A percentile compares a stretch with the other conserved stretches of the same genome.
Evolutionary conservation across 2,888 invertebrate species (phyloP).

Genomic region (Sinopyrophorus schimmeli): DNA sequence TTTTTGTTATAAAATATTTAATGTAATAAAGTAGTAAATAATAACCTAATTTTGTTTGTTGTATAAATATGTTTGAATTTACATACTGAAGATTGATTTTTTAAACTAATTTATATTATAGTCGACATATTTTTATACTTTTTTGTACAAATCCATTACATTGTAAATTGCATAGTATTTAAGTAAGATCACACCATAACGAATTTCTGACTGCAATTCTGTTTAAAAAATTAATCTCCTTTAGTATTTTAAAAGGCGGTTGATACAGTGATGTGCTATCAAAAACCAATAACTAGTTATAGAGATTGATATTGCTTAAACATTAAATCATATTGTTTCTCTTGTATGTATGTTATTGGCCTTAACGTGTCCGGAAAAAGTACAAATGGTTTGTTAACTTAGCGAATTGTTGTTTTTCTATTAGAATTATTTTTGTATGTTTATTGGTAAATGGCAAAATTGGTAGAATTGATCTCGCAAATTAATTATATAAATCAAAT

Average conservation of each 20-base stretch:
- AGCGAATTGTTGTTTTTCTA: conserved; percentile 29
- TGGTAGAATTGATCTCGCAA: conserved; percentile 23
- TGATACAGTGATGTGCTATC: conserved; percentile 21
- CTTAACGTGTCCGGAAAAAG: conserved; percentile 27
- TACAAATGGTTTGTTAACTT: conserved; percentile 30
- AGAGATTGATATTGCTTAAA: conserved; percentile 26
- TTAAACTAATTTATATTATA: conserved; percentile 20
- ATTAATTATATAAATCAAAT: conserved; percentile 17
- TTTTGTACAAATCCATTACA: conserved; percentile 12
- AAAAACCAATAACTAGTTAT: conserved; percentile 21
- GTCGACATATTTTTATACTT: conserved; percentile 15
- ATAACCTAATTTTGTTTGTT: conserved; percentile 32
- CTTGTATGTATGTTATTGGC: conserved; percentile 29
- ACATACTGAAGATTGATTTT: conserved; percentile 26
- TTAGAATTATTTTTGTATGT: conserved; percentile 29
- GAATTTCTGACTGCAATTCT: conserved; percentile 2
- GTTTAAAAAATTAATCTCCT: conserved; percentile 27
- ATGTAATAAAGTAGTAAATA: conserved; percentile 33
- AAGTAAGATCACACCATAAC: neutral
- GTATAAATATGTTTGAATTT: conserved; percentile 14
- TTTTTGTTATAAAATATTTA: conserved; percentile 53
- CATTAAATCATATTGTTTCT: conserved; percentile 20
- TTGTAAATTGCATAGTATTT: conserved; percentile 2
- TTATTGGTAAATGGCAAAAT: conserved; percentile 26
- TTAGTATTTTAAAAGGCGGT: conserved; percentile 24